phyloP scores from a whole-genome alignment of 2,888 invertebrate genomes.

The Eumacrocentrus americanus region DNA sequence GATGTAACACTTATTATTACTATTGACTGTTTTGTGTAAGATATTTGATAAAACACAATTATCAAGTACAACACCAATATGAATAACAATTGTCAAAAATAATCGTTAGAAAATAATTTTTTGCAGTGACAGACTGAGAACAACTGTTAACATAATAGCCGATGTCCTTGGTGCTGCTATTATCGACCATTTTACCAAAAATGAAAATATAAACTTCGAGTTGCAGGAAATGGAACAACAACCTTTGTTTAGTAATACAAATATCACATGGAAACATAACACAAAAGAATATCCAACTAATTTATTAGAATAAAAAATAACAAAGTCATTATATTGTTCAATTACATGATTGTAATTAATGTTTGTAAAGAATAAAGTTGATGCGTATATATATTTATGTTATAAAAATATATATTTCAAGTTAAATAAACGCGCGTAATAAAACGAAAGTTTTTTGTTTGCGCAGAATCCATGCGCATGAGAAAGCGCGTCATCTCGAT shows the following conservation, averaged over 20 bases:
- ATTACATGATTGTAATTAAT: background rate
- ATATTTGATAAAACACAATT: slow-evolving; percentile 41
- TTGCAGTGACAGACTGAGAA: slow-evolving; percentile 56
- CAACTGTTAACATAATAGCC: slow-evolving; percentile 53
- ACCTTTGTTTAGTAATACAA: background rate
- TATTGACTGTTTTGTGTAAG: slow-evolving; percentile 92
- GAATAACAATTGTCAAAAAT: slow-evolving; percentile 12
- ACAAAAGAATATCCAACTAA: background rate
- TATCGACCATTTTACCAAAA: slow-evolving; percentile 41
- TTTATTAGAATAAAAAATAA: background rate
- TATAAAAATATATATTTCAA: background rate
- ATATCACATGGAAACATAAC: background rate
- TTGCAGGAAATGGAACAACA: slow-evolving; percentile 9
- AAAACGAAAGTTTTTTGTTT: too few species aligned
- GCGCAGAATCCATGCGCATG: background rate
- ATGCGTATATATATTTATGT: slow-evolving; percentile 2
- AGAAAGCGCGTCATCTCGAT: background rate
- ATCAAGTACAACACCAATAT: too few species aligned
- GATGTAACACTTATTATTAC: slow-evolving; percentile 90
- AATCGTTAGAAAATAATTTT: background rate
- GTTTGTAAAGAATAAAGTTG: background rate
- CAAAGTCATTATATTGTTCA: too few species aligned
- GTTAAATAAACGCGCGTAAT: background rate
- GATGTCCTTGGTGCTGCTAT: slow-evolving; percentile 55
- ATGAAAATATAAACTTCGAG: slow-evolving; percentile 3